Base-by-base conservation (phyloP, 2,797 vertebrate species). In the Urocyon cinereoargenteus region DNA sequence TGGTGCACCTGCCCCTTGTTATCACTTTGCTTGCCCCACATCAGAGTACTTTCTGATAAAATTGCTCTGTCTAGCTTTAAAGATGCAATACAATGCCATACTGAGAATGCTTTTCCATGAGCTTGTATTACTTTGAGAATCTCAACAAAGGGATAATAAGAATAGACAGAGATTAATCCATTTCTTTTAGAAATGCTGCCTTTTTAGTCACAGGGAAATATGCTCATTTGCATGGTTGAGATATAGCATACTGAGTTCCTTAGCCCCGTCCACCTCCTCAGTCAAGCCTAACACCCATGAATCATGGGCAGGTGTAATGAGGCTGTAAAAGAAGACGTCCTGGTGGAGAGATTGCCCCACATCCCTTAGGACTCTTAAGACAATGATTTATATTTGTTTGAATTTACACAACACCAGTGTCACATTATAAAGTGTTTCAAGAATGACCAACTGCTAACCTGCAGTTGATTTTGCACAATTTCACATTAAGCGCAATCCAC, bases 261-360 rank as follows among this genome's bases (percentile, higher is more conserved):
- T 62, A 66, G 83, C 95, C 94, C 72, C 61, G 83, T 97, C 83
- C 22, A 91, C 86, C 89, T 96, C 95, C 75, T 95, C 96, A 98
- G 88, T 96, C 97, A 98, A 97, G 97, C 97, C 97, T 96, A 92
- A 96, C 85, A 95, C 86, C 75, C 79, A 98, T 98, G 98, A 98
- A 98, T 98, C 96, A 98, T 72, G 64, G 90, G 97, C 92, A 94
- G 95, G 97, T 87, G 94, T 97, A 98, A 98, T 97, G 98, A 98
- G 97, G 97, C 97, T 97, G 79, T 96, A 94, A 98, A 97, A 96
- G 92, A 92, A 95, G 88, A 96, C 0, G 3, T 93, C 79, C 86
- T 96, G 59, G 86, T 97, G 61, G 81, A 92, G 81, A 95, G 75
- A 96, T 36, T 87, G 34, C 79, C 94, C 78, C 90, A 96, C 36